These are phyloP conservation scores for Drosophila villosipedis DNA, from an alignment of 2,888 invertebrate genomes.

Conservation along the genomic window DNA sequence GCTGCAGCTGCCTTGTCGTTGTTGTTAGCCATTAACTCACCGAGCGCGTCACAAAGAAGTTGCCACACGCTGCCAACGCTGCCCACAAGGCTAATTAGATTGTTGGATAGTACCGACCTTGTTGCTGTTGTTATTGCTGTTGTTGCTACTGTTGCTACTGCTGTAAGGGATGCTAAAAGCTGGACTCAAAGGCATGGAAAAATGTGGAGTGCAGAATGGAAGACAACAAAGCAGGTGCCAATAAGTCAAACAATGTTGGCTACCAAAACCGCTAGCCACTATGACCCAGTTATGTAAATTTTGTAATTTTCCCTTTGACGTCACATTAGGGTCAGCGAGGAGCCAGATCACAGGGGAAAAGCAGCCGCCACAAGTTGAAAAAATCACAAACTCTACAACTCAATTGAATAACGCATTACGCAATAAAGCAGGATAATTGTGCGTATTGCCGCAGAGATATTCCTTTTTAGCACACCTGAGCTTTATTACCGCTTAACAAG, in stretches of 20 bases:
- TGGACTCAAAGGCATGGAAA: constrained; percentile 22
- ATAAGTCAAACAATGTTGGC: constrained; percentile 28
- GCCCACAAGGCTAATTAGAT: constrained; percentile 53
- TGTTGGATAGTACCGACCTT: constrained; percentile 4
- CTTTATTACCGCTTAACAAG: constrained; percentile 59
- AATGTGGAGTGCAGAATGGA: constrained; percentile 20
- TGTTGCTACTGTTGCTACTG: background rate
- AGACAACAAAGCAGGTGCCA: constrained; percentile 22
- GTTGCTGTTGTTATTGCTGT: background rate
- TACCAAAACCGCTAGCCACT: constrained; percentile 61
- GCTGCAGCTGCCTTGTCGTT: constrained; percentile 3
- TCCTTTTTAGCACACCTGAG: constrained; percentile 70
- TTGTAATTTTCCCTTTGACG: constrained; percentile 58
- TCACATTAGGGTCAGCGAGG: constrained; percentile 43
- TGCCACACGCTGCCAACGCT: background rate
- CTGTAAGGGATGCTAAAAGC: constrained; percentile 4
- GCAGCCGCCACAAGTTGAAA: constrained; percentile 2
- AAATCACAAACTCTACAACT: constrained; percentile 38
- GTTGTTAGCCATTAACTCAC: constrained; percentile 40
- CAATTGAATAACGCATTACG: constrained; percentile 54
- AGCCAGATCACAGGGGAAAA: background rate
- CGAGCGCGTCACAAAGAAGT: constrained; percentile 48
- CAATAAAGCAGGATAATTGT: constrained; percentile 70
- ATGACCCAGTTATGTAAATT: constrained; percentile 76
- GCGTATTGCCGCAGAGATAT: constrained; percentile 36